Evolutionary conservation across 2,797 vertebrate genomes (phyloP).

Genomic region (Lates japonicus): DNA sequence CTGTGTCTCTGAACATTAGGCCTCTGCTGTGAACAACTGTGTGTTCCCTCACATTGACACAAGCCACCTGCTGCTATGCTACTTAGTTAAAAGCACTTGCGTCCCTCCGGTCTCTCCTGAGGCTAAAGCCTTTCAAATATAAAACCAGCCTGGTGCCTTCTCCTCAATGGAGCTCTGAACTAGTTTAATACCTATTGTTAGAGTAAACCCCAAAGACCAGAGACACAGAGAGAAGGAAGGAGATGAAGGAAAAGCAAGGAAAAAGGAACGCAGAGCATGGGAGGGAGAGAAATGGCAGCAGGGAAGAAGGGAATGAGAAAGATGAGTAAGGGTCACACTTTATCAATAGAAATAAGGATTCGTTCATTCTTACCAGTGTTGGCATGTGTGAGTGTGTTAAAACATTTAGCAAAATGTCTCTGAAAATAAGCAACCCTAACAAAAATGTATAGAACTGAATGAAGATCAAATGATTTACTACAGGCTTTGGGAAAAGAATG

Average conservation of each 20-base stretch:
- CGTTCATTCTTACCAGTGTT: slow-evolving; percentile 21
- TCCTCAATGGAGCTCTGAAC: slow-evolving; percentile 80
- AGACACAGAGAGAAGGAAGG: slow-evolving; percentile 56
- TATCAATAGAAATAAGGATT: slow-evolving; percentile 19
- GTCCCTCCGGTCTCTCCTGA: slow-evolving; percentile 63
- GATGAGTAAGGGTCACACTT: slow-evolving; percentile 38
- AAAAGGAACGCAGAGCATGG: slow-evolving; percentile 28
- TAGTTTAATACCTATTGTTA: slow-evolving; percentile 87
- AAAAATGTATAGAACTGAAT: background rate
- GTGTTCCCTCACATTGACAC: slow-evolving; percentile 54
- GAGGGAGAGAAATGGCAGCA: slow-evolving; percentile 27
- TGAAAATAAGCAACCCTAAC: background rate
- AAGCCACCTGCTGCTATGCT: slow-evolving; percentile 69
- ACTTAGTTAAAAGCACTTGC: slow-evolving; percentile 69
- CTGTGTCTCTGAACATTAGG: slow-evolving; percentile 41
- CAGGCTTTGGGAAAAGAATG: background rate
- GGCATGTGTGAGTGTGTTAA: slow-evolving; percentile 8
- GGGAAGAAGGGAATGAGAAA: slow-evolving; percentile 30
- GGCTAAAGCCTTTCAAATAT: slow-evolving; percentile 74
- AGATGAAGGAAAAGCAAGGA: slow-evolving; percentile 26
- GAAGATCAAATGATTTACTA: background rate
- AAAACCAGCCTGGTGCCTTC: slow-evolving; percentile 68
- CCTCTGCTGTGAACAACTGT: slow-evolving; percentile 44
- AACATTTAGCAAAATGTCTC: slow-evolving; percentile 5
- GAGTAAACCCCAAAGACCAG: slow-evolving; percentile 75